Evolutionary conservation across 2,888 invertebrate species (phyloP).

Genomic region (Drosophila siamana): DNA sequence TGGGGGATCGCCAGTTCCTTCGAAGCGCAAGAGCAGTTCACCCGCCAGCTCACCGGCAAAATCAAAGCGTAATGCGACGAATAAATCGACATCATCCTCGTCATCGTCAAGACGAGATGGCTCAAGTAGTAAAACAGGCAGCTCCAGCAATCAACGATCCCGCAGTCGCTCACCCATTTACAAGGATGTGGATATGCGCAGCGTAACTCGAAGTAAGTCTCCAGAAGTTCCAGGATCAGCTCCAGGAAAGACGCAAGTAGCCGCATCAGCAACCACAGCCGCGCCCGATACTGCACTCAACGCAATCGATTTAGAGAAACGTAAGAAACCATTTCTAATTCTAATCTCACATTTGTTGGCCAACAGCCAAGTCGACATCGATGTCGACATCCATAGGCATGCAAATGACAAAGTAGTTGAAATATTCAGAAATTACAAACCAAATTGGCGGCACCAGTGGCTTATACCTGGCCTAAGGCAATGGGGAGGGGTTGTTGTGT

Average conservation of each 20-base stretch:
- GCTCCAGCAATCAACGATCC: conserved; percentile 62
- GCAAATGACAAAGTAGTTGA: conserved; percentile 67
- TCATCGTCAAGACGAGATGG: conserved; percentile 28
- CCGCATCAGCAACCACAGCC: conserved; percentile 34
- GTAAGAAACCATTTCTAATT: conserved; percentile 83
- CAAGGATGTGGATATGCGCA: conserved; percentile 79
- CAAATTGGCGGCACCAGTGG: conserved; percentile 72
- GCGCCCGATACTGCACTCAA: conserved; percentile 50
- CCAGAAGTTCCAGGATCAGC: conserved; percentile 47
- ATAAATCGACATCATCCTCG: conserved; percentile 47
- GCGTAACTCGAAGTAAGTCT: conserved; percentile 55
- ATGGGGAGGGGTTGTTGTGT: conserved; percentile 36
- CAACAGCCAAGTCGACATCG: conserved; percentile 46
- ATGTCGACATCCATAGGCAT: conserved; percentile 33
- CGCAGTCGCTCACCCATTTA: conserved; percentile 82
- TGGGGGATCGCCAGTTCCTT: conserved; percentile 57
- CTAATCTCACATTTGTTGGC: conserved; percentile 74
- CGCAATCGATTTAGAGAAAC: conserved; percentile 84
- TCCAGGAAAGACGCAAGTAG: conserved; percentile 14
- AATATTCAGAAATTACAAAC: conserved; percentile 70
- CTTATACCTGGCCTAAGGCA: conserved; percentile 45
- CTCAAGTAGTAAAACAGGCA: conserved; percentile 23
- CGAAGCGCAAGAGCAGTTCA: conserved; percentile 80
- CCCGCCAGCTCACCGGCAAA: conserved; percentile 79
- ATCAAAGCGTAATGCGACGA: conserved; percentile 69